Conservation (phyloP, 2,888 invertebrate genomes). For the Spisula solida region DNA sequence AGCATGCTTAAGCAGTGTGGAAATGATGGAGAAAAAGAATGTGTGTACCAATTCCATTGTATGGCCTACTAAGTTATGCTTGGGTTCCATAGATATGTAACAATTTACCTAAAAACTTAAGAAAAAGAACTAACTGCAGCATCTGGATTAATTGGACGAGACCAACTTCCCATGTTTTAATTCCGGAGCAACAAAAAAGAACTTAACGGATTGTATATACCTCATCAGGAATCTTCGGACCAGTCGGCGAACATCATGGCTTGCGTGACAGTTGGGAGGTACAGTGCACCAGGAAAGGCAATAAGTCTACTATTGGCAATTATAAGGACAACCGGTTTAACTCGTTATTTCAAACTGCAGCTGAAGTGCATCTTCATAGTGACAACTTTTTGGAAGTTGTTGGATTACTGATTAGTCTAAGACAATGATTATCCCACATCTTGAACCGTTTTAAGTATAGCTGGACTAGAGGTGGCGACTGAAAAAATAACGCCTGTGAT, state of each 20-base stretch:
- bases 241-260: background rate
- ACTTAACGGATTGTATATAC: background rate
- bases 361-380: background rate
- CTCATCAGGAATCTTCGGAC: background rate
- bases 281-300: too few species aligned
- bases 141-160: background rate
- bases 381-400: background rate
- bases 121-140: background rate
- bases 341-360: background rate
- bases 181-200: background rate
- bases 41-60: background rate
- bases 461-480: too few species aligned
- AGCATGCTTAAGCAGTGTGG: background rate
- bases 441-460: too few species aligned
- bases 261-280: background rate
- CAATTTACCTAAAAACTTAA: background rate
- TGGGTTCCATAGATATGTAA: background rate
- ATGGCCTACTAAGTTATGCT: background rate
- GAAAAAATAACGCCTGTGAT: too few species aligned
- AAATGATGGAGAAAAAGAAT: background rate
- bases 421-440: too few species aligned
- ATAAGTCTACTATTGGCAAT: background rate
- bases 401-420: too few species aligned
- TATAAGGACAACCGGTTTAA: too few species aligned
- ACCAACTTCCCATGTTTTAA: background rate